phyloP scores from a whole-genome alignment of 2,113 vertebrate species.

The Notarius quadriscutis region DNA sequence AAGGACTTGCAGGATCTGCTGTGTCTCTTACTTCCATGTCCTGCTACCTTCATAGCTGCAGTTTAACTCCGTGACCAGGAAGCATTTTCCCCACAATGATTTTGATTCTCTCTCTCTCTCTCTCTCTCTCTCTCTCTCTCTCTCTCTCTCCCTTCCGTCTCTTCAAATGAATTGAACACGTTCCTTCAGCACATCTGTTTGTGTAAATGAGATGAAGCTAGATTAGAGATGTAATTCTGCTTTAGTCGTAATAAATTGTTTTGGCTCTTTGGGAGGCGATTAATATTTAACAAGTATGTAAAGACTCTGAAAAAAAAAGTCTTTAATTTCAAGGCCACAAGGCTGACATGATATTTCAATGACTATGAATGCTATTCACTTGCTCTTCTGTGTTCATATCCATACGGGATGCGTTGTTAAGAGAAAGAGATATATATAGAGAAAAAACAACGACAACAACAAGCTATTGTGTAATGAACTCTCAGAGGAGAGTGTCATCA shows the following conservation, averaged over 20 bases:
- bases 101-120: not conserved
- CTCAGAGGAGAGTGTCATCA: slow-evolving; percentile 31
- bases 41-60: too few species aligned
- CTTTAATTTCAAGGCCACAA: slow-evolving; percentile 1
- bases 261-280: not conserved
- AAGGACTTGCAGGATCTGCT: not conserved
- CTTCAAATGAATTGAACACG: not conserved
- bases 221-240: not conserved
- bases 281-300: slow-evolving; percentile 17
- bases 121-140: not conserved
- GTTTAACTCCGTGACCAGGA: not conserved
- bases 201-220: not conserved
- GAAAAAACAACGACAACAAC: not conserved
- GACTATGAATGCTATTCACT: slow-evolving; percentile 8
- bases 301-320: not conserved
- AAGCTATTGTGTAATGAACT: slow-evolving; percentile 12
- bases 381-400: not conserved
- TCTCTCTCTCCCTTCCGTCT: not conserved
- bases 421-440: not conserved
- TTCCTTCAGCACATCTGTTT: not conserved
- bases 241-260: not conserved
- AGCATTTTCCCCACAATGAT: not conserved
- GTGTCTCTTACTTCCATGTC: not conserved
- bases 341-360: not conserved
- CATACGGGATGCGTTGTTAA: not conserved